A percentile compares a stretch with the other conserved stretches of the same genome.
phyloP scores from a whole-genome alignment of 1,140 invertebrate species.

The Bombus balteatus region DNA sequence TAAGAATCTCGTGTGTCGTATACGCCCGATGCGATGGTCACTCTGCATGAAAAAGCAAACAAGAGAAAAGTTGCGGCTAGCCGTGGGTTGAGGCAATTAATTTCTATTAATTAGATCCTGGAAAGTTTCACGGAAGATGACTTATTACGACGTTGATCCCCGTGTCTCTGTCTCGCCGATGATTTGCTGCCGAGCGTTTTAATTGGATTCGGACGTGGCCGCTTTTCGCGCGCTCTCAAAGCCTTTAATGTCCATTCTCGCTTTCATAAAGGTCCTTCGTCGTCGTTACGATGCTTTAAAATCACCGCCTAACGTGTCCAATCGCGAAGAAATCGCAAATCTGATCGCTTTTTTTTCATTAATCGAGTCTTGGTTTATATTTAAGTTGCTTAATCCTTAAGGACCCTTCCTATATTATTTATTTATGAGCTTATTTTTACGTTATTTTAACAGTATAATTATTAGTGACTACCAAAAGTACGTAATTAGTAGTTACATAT shows the following conservation, averaged over 20 bases:
- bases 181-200: conserved; percentile 59
- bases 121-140: conserved; percentile 46
- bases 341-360: no score
- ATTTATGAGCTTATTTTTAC: no score
- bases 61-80: neutral
- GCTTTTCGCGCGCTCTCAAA: conserved; percentile 37
- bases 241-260: conserved; percentile 44
- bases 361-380: neutral
- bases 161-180: conserved; percentile 48
- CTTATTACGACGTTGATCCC: conserved; percentile 39
- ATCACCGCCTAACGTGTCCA: no score
- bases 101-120: conserved; percentile 58
- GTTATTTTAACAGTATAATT: no score
- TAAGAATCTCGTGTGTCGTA: neutral
- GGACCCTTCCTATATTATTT: no score
- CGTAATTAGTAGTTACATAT: no score
- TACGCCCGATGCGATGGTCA: neutral
- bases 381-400: no score
- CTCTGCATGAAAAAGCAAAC: neutral
- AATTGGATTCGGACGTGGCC: conserved; percentile 52
- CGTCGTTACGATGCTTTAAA: no score
- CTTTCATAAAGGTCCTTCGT: conserved; percentile 26
- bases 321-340: neutral
- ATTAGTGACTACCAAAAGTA: no score
- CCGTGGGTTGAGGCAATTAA: conserved; percentile 36